phyloP scores from a whole-genome alignment of 1,140 invertebrate genomes.

The Nephila pilipes region DNA sequence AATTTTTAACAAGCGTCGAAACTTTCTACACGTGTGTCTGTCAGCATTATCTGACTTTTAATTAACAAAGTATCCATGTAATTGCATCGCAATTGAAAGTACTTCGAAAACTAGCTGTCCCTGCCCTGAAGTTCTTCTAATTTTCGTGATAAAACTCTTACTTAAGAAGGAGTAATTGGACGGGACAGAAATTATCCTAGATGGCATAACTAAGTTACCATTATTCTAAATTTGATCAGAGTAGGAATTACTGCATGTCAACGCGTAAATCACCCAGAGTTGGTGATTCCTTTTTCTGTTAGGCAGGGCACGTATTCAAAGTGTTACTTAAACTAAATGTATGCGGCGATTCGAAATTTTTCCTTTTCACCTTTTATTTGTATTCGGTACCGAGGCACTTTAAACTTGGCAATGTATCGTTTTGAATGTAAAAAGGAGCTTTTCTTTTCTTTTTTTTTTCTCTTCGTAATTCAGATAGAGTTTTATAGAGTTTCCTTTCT shows the following conservation, averaged over 20 bases:
- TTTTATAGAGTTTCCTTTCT: conserved; percentile 56
- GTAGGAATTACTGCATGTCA: conserved; percentile 60
- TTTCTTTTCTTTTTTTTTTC: background rate
- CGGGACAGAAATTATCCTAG: conserved; percentile 2
- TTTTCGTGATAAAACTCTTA: conserved; percentile 18
- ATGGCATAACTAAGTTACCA: conserved; percentile 38
- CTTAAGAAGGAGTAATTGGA: conserved; percentile 16
- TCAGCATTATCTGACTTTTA: background rate
- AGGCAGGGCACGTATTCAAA: conserved; percentile 58
- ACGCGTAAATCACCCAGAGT: conserved; percentile 39
- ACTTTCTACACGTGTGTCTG: background rate
- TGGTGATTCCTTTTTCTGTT: conserved; percentile 22
- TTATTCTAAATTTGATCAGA: conserved; percentile 34
- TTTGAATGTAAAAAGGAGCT: conserved; percentile 59
- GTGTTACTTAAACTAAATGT: conserved; percentile 66
- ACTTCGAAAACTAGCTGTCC: background rate
- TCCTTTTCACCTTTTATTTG: conserved; percentile 44
- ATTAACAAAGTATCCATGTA: conserved; percentile 5
- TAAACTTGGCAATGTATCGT: conserved; percentile 62
- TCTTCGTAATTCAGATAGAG: conserved; percentile 66
- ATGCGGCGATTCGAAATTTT: conserved; percentile 21
- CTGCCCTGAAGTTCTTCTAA: background rate
- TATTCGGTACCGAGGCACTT: conserved; percentile 50
- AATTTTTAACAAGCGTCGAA: background rate
- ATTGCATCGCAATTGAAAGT: background rate